Base-by-base conservation (phyloP, 2,113 vertebrate species). In the Atlantisia rogersi region DNA sequence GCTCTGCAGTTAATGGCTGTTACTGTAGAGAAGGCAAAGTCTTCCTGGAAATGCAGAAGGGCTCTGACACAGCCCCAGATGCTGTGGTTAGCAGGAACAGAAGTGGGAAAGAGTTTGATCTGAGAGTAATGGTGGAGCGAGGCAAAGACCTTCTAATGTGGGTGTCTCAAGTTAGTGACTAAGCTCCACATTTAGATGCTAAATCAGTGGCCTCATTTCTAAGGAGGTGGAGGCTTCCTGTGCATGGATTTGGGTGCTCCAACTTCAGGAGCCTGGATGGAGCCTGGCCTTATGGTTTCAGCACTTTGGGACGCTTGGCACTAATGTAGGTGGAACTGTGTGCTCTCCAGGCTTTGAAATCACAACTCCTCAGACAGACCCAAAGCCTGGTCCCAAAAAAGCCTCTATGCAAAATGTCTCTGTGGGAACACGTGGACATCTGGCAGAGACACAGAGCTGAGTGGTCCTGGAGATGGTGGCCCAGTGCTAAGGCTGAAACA, bases 61-160 rank as follows among this genome's bases (percentile, higher is more conserved):
- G 91, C 80, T 91, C 69, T 92, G 92, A 96, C 86, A 96, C 94
- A 96, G 92, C 92, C 95, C 95, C 95, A 95, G 95, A 96, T 96
- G 90, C 92, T 94, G 93, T 96, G 90, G 90, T 95, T 96, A 88
- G 95, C 92, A 96, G 96, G 94, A 95, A 95, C 90, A 96, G 92
- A 96, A 96, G 88, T 90, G 69, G 95, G 88, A 95, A 94, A 95
- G 95, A 79, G 91, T 92, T 93, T 94, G 92, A 92, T 96, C 92
- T 5, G 89, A 79, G 86, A 87, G 87, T 39, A 65, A 93, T 82
- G 94, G 92, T 94, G 91, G 86, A 93, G 91, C 87, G 58, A 95
- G 50, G 92, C 92, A 91, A 87, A 70, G 91, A 91, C 88, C 86
- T 94, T 84, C 82, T 97, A 93, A 94, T 96, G 91, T 95, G 93